Conservation (phyloP, 2,113 vertebrate genomes). For the Zosterops japonicus region DNA sequence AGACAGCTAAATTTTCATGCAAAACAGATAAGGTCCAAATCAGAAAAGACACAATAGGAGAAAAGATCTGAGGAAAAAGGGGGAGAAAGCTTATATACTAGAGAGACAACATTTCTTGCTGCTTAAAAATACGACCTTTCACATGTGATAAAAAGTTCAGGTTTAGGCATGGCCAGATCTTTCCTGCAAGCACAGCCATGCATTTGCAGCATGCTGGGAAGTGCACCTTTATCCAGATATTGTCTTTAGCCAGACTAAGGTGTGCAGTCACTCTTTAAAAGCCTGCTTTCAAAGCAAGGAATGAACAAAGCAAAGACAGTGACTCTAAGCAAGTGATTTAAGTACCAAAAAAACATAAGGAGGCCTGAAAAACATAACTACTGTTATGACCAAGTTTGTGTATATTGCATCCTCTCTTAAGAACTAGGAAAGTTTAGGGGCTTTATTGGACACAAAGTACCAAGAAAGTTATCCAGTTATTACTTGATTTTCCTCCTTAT, state of each 20-base stretch:
- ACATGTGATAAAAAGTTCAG: not conserved
- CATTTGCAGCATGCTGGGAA: not conserved
- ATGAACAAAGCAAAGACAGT: not conserved
- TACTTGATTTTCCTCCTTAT: not conserved
- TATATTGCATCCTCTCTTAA: not conserved
- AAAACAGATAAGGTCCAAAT: not conserved
- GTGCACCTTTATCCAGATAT: fast-evolving
- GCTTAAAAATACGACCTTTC: not conserved
- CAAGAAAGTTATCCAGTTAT: not conserved
- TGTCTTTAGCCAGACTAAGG: not conserved
- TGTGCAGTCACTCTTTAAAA: not conserved
- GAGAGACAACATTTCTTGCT: not conserved
- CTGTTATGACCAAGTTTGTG: not conserved
- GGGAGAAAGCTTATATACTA: not conserved
- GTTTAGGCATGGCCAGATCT: not conserved
- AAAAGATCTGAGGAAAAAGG: not conserved
- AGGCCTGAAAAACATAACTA: not conserved
- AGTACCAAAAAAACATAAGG: not conserved
- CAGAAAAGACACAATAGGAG: not conserved
- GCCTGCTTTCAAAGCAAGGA: not conserved
- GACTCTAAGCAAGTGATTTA: not conserved
- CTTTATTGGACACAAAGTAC: not conserved
- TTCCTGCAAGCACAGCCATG: not conserved
- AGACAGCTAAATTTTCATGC: not conserved
- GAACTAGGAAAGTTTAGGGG: not conserved